Evolutionary conservation across 2,797 vertebrate species (phyloP).

Genomic region (Epinephelus malabaricus): DNA sequence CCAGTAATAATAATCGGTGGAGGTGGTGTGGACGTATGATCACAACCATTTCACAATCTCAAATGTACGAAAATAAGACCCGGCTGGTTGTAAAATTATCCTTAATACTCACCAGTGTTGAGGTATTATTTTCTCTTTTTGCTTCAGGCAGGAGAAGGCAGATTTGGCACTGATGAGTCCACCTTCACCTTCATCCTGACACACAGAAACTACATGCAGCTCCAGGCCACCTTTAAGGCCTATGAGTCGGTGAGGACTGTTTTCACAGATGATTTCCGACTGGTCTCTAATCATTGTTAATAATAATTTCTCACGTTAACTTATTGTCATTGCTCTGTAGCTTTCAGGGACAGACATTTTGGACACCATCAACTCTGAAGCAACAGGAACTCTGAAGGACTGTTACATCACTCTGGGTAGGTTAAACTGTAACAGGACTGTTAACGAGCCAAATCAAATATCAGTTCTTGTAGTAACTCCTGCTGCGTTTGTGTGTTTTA

Average conservation of each 20-base stretch:
- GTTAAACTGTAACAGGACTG: neutral
- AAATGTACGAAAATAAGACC: no score
- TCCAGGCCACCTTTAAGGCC: conserved; percentile 94
- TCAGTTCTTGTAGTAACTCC: neutral
- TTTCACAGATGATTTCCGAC: neutral
- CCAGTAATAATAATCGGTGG: no score
- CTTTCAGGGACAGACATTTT: conserved; percentile 87
- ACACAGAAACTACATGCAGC: conserved; percentile 93
- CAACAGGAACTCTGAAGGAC: conserved; percentile 86
- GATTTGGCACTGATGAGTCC: conserved; percentile 95
- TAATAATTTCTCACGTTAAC: neutral
- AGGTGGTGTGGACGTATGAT: no score
- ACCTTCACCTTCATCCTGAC: conserved; percentile 93
- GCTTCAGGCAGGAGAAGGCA: conserved; percentile 92
- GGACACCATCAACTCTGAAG: conserved; percentile 85
- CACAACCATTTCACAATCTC: no score
- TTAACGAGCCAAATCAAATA: neutral
- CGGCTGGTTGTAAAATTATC: neutral
- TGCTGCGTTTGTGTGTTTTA: conserved; percentile 34
- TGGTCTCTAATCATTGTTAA: neutral
- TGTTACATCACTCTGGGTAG: conserved; percentile 87
- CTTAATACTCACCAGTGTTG: no score
- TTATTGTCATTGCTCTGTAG: conserved; percentile 60
- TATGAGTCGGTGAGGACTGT: conserved; percentile 89
- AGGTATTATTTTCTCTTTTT: neutral